Evolutionary conservation across 2,888 invertebrate species (phyloP).

Genomic region (Agonopterix alstromeriana): DNA sequence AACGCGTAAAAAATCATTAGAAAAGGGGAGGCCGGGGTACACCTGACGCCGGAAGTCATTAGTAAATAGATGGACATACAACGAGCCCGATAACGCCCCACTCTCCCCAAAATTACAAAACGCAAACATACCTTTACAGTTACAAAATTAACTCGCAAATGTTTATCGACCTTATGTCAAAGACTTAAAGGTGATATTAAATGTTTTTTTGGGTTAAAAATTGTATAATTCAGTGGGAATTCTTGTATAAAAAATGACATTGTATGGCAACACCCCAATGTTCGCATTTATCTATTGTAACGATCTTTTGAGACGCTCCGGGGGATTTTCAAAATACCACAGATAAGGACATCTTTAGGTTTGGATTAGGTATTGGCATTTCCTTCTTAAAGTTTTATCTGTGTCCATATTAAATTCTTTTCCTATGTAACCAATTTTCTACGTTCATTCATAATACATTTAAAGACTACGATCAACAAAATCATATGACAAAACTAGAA

Average conservation of each 20-base stretch:
- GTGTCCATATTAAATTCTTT: too few species aligned
- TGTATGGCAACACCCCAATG: conserved; percentile 60
- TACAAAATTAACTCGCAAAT: neutral
- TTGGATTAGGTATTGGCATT: conserved; percentile 11
- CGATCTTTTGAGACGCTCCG: conserved; percentile 46
- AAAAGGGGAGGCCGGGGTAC: conserved; percentile 42
- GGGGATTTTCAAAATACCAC: conserved; percentile 37
- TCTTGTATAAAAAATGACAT: conserved; percentile 56
- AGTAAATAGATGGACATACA: conserved; percentile 72
- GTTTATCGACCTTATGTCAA: neutral
- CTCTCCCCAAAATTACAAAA: conserved; percentile 56
- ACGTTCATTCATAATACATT: too few species aligned
- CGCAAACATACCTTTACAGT: conserved; percentile 3
- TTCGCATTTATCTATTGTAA: conserved; percentile 53
- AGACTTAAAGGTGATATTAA: too few species aligned
- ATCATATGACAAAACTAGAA: too few species aligned
- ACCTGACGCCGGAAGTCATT: conserved; percentile 76
- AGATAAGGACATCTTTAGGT: conserved; percentile 22
- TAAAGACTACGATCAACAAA: too few species aligned
- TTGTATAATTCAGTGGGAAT: conserved; percentile 3
- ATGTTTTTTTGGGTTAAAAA: too few species aligned
- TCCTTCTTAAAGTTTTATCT: neutral
- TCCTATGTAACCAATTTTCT: too few species aligned
- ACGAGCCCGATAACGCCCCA: conserved; percentile 59
- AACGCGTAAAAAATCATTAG: conserved; percentile 42